phyloP scores from a whole-genome alignment of 64 coral and sea anemone genomes.

The Montipora cactus region DNA sequence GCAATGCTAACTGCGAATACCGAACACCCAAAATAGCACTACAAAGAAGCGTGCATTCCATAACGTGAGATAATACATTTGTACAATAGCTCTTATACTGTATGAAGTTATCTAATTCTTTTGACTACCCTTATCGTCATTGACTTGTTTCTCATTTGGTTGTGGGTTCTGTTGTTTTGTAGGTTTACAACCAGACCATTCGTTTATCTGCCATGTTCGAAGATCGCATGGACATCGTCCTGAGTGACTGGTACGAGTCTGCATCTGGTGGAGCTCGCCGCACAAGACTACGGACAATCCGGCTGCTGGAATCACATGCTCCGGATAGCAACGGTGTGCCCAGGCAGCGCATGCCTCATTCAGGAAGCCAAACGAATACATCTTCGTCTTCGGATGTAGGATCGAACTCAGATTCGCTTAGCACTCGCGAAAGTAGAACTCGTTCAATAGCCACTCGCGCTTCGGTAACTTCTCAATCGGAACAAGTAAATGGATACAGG shows the following conservation, averaged over 20 bases:
- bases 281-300: slow-evolving; percentile 85
- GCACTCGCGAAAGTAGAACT: slow-evolving; percentile 33
- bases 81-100: too few relatives aligned
- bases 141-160: too few relatives aligned
- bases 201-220: slow-evolving; percentile 96
- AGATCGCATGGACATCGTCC: slow-evolving; percentile 87
- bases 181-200: slow-evolving; percentile 99
- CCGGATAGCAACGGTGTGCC: slow-evolving; percentile 67
- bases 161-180: neutral
- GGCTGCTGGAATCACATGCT: slow-evolving; percentile 69
- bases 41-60: too few relatives aligned
- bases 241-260: slow-evolving; percentile 93
- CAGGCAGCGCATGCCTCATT: slow-evolving; percentile 52
- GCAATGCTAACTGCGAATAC: too few relatives aligned
- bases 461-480: neutral
- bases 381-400: slow-evolving; percentile 37
- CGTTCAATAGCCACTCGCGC: slow-evolving; percentile 17
- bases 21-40: too few relatives aligned
- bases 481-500: slow-evolving; percentile 19
- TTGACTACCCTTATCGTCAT: neutral
- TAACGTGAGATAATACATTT: too few relatives aligned
- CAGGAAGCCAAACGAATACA: slow-evolving; percentile 35
- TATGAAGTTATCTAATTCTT: too few relatives aligned
- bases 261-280: slow-evolving; percentile 89
- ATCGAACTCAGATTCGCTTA: neutral